These are phyloP conservation scores for Rhabdomys dilectus DNA, from an alignment of 2,113 vertebrate genomes.

Conservation along the genomic window DNA sequence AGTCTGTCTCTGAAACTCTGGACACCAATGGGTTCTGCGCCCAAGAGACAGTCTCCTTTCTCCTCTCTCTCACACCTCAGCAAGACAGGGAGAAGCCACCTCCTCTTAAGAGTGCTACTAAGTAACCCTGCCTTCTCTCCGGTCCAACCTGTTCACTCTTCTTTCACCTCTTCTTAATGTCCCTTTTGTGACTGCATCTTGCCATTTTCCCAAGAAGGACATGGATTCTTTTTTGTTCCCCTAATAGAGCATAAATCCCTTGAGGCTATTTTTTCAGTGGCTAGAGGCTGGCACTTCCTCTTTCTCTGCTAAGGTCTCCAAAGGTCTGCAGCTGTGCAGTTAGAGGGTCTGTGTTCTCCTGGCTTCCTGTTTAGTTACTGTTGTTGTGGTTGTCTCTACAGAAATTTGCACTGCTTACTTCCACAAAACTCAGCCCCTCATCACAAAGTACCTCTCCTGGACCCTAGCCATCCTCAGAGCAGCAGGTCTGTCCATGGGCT, in stretches of 20 bases:
- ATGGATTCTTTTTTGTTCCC: background rate
- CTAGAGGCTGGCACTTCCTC: background rate
- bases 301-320: background rate
- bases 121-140: background rate
- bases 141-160: constrained; percentile 1
- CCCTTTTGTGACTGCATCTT: background rate
- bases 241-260: background rate
- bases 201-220: constrained; percentile 30
- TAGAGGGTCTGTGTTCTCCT: background rate
- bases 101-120: background rate
- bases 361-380: background rate
- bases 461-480: background rate
- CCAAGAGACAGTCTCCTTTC: background rate
- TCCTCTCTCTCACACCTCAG: background rate
- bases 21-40: too few relatives aligned
- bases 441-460: background rate
- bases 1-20: background rate
- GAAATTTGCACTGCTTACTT: background rate
- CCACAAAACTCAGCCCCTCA: background rate
- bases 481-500: background rate
- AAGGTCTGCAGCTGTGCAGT: background rate
- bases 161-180: background rate
- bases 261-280: constrained; percentile 29
- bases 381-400: background rate
- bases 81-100: background rate